These are phyloP conservation scores for Crenichthys baileyi DNA, from an alignment of 2,797 vertebrate genomes.

Conservation along the genomic window DNA sequence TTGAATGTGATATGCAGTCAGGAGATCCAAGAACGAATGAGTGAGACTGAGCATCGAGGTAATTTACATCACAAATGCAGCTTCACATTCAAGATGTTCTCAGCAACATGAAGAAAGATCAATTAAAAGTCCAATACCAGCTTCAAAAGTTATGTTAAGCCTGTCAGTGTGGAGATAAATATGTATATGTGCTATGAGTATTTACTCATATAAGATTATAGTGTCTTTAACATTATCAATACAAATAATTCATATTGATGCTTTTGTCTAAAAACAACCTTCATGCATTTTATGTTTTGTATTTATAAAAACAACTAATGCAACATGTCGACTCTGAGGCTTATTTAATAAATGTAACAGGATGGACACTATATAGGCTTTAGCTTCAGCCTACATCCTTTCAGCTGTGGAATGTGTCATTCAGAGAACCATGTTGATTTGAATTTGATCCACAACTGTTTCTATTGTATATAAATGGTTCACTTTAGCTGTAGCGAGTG, in stretches of 20 bases:
- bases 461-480: too few relatives aligned
- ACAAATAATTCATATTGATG: not conserved
- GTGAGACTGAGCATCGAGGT: conserved; percentile 13
- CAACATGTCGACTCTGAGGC: too few relatives aligned
- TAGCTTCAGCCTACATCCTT: too few relatives aligned
- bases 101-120: conserved; percentile 1
- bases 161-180: not conserved
- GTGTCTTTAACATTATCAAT: not conserved
- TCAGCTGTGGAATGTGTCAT: too few relatives aligned
- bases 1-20: conserved; percentile 50
- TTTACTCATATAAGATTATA: not conserved
- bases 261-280: not conserved
- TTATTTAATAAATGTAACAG: too few relatives aligned
- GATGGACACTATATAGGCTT: too few relatives aligned
- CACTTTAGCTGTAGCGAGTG: not conserved
- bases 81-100: conserved; percentile 3
- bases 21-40: conserved; percentile 45
- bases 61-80: conserved; percentile 28
- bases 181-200: not conserved
- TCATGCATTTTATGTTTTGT: not conserved
- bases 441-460: too few relatives aligned
- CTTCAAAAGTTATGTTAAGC: not conserved
- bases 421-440: too few relatives aligned
- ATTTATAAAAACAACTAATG: not conserved
- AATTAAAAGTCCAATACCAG: conserved; percentile 1